Conservation (phyloP, 1,140 invertebrate species). For the Calosoma granatense region DNA sequence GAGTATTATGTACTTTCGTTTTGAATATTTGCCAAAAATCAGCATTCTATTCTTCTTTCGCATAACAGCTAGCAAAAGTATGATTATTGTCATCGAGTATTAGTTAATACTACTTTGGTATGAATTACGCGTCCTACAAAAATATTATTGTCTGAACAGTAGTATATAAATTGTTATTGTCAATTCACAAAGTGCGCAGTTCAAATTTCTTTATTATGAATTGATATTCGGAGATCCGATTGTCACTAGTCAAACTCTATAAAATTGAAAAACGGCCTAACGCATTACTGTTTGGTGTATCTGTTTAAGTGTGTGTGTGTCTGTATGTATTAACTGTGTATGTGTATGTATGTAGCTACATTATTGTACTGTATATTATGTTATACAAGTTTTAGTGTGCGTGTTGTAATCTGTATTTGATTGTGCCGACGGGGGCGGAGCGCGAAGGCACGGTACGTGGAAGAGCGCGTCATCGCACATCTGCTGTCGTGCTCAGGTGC, state of each 20-base stretch:
- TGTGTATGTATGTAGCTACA: background rate
- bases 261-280: slow-evolving; percentile 9
- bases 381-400: too few species aligned
- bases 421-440: background rate
- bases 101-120: background rate
- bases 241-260: slow-evolving; percentile 2
- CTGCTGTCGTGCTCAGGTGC: background rate
- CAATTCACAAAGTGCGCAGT: slow-evolving; percentile 8
- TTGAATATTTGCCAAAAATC: background rate
- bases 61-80: background rate
- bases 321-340: too few species aligned
- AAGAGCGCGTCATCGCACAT: background rate
- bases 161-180: background rate
- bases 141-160: slow-evolving; percentile 9
- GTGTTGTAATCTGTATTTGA: background rate
- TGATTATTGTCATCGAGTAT: background rate
- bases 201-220: background rate
- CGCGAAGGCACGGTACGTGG: background rate
- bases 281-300: background rate
- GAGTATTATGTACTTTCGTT: slow-evolving; percentile 6
- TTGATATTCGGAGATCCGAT: slow-evolving; percentile 4
- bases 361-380: background rate
- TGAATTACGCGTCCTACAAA: background rate
- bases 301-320: background rate
- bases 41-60: too few species aligned